Evolutionary conservation across 2,888 invertebrate species (phyloP), one percentile per base, ranked within the genome.

Genomic region (Lasioglossum lativentre): DNA sequence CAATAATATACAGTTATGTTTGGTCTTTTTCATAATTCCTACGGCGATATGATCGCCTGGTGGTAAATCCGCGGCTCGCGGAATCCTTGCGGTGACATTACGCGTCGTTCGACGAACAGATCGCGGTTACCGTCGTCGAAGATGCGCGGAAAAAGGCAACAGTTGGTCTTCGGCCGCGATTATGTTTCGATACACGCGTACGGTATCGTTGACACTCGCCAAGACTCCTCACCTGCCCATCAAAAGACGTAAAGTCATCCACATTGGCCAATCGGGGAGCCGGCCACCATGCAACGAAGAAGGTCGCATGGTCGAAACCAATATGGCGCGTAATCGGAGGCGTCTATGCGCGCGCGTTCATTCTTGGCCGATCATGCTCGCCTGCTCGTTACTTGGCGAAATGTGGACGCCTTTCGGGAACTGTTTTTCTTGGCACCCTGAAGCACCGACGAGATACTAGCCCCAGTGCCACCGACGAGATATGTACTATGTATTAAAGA

Each of bases 201-300:
- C 85, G 23, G 85, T 92, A 93, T 92, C 93, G 93, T 94, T 95
- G 95, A 95, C 95, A 95, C 94, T 94, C 94, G 94, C 94, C 93
- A 93, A 95, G 95, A 95, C 95, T 95, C 95, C 94, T 95, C 95
- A 95, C 95, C 95, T 95, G 95, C 95, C 95, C 95, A 95, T 95
- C 95, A 95, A 95, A 95, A 95, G 94, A 95, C 94, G 94, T 93
- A 93, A 94, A 95, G 93, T 94, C 95, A 94, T 95, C 95, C 95
- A 93, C 94, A 94, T 93, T 95, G 95, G 95, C 95, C 93, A 95
- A 94, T 93, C 92, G 77, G 73, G 38, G 83, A 93, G 76, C 86
- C 85, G 95, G 95, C 38, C 66, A 90, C 5, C 91, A 95, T 82
- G 89, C 78, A 83, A 75, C 5, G 47, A 52, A 90, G 89, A 78